phyloP scores from a whole-genome alignment of 2,797 vertebrate genomes.

The Alcedo quadribrachys region DNA sequence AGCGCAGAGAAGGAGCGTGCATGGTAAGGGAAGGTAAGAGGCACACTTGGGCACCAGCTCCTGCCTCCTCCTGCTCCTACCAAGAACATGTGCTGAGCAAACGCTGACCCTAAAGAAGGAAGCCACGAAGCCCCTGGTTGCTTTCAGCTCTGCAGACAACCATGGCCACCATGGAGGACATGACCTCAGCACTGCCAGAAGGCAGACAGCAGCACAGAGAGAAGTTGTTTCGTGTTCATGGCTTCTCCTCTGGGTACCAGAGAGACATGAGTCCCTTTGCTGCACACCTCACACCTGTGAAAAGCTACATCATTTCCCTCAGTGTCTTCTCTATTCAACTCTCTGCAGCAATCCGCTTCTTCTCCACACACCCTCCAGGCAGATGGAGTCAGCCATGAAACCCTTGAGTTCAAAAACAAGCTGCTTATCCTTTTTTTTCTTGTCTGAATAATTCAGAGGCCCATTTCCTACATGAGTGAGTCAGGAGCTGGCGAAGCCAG shows the following conservation, averaged over 20 bases:
- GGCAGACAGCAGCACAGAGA: rapidly evolving
- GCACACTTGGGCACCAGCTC: rapidly evolving
- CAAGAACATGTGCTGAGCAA: rapidly evolving
- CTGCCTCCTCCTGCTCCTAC: background rate
- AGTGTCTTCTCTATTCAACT: background rate
- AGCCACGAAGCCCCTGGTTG: background rate
- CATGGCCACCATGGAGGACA: rapidly evolving
- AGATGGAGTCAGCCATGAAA: background rate
- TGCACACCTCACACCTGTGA: background rate
- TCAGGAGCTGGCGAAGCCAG: background rate
- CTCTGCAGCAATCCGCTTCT: background rate
- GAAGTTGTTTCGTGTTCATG: background rate
- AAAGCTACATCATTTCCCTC: background rate
- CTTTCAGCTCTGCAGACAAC: background rate
- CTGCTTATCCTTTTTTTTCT: background rate
- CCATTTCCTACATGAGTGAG: background rate
- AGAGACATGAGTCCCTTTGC: background rate
- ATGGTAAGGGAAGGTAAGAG: background rate
- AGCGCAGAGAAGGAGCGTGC: background rate
- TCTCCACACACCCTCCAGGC: background rate
- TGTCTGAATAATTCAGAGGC: background rate
- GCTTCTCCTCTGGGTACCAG: background rate
- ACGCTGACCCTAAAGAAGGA: background rate
- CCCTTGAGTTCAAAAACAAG: background rate
- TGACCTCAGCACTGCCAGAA: background rate